Conservation (phyloP, 2,888 invertebrate genomes). For the Itoplectis maculator region DNA sequence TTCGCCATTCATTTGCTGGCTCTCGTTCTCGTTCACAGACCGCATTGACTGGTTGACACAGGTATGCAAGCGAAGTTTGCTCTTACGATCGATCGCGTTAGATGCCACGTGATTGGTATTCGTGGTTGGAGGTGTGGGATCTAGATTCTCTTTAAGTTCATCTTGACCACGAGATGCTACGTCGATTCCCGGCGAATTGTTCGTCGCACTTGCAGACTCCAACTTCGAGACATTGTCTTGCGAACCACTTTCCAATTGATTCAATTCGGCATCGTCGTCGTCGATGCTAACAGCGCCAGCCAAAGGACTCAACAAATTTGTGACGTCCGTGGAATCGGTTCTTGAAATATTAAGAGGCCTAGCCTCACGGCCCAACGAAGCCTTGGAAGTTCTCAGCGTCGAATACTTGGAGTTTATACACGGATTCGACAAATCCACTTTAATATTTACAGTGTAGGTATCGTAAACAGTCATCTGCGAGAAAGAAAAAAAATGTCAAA, state of each 20-base stretch:
- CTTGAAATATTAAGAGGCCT: neutral
- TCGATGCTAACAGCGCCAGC: neutral
- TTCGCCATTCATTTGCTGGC: neutral
- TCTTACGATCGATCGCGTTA: conserved; percentile 53
- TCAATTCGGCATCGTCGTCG: neutral
- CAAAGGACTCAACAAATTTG: conserved; percentile 15
- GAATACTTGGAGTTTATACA: conserved; percentile 35
- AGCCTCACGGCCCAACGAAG: conserved; percentile 6
- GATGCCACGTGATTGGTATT: conserved; percentile 43
- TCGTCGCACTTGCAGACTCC: neutral
- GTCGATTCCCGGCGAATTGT: neutral
- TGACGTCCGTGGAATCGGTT: conserved; percentile 7
- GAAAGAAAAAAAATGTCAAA: too few species aligned
- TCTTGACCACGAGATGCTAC: conserved; percentile 56
- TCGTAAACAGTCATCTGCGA: conserved; percentile 78
- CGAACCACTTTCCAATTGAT: conserved; percentile 23
- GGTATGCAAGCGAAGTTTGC: conserved; percentile 41
- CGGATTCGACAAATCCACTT: conserved; percentile 65
- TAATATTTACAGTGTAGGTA: conserved; percentile 77
- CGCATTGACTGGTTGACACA: conserved; percentile 39
- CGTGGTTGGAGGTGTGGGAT: conserved; percentile 70
- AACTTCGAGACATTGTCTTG: conserved; percentile 13
- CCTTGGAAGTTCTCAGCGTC: conserved; percentile 8
- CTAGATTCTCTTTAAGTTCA: conserved; percentile 78
- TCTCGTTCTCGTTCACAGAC: conserved; percentile 32